Percentiles rank a stretch among this genome's conserved stretches.
phyloP scores from a whole-genome alignment of 2,113 vertebrate genomes.

The Rhea americana region DNA sequence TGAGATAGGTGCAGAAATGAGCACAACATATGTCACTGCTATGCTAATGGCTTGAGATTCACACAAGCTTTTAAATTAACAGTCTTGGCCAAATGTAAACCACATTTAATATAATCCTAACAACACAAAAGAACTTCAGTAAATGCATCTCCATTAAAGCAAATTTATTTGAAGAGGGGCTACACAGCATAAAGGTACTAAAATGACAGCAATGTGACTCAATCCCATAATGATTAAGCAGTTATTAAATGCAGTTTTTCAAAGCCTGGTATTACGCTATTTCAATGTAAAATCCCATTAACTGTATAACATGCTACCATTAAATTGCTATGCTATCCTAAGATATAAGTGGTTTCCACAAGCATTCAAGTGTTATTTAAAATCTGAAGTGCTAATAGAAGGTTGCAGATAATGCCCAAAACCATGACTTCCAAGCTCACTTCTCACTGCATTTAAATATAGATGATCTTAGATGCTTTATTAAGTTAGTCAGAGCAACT shows the following conservation, averaged over 20 bases:
- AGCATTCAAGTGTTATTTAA: slow-evolving; percentile 61
- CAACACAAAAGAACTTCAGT: slow-evolving; percentile 13
- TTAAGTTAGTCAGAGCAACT: slow-evolving; percentile 19
- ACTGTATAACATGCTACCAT: slow-evolving; percentile 21
- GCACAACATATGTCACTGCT: background rate
- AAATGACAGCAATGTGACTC: slow-evolving; percentile 62
- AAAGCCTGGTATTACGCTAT: slow-evolving; percentile 43
- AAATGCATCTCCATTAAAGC: slow-evolving; percentile 4
- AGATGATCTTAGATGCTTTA: slow-evolving; percentile 13
- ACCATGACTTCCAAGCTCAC: background rate
- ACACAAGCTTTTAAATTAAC: slow-evolving; percentile 25
- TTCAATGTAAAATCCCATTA: slow-evolving; percentile 67
- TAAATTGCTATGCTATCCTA: slow-evolving; percentile 40
- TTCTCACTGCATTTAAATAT: slow-evolving; percentile 28
- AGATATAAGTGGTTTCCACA: slow-evolving; percentile 50
- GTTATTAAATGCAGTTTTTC: slow-evolving; percentile 60
- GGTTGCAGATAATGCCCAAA: slow-evolving; percentile 38
- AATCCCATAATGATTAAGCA: slow-evolving; percentile 55
- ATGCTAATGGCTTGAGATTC: background rate
- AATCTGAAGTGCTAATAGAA: slow-evolving; percentile 56
- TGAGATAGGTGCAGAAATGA: slow-evolving; percentile 6
- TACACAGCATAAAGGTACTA: slow-evolving; percentile 27
- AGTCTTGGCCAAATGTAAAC: slow-evolving; percentile 36
- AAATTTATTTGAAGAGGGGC: slow-evolving; percentile 43
- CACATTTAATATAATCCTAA: slow-evolving; percentile 11